Evolutionary conservation across 92 coral and sea anemone genomes (phyloP).

Genomic region (Epizoanthus illoricatus): DNA sequence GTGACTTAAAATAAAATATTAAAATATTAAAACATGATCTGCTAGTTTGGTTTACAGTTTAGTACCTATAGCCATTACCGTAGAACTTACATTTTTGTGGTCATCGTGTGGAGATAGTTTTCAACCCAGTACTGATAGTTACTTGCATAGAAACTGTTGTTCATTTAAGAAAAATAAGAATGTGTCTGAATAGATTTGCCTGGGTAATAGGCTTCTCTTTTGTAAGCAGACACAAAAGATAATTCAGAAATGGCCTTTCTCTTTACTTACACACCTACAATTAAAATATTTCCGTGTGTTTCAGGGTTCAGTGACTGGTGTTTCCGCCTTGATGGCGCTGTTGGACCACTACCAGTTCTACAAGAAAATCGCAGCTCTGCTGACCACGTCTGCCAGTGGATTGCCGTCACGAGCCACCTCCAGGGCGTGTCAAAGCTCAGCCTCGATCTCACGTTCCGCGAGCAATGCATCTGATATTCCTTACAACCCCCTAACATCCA

Average conservation of each 20-base stretch:
- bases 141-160: too few species aligned
- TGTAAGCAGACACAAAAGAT: neutral
- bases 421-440: constrained; percentile 88
- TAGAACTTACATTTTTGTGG: too few species aligned
- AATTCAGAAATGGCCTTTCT: neutral
- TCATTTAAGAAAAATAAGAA: too few species aligned
- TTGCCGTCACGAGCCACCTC: constrained; percentile 65
- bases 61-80: too few species aligned
- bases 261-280: neutral
- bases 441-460: constrained; percentile 68
- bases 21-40: too few species aligned
- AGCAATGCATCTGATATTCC: constrained; percentile 80
- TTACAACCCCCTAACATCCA: constrained; percentile 75
- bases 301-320: constrained; percentile 59
- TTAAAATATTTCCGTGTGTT: neutral
- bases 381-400: constrained; percentile 52
- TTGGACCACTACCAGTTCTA: constrained; percentile 86
- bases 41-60: too few species aligned
- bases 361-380: constrained; percentile 60
- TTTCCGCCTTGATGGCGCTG: constrained; percentile 61
- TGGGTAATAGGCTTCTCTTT: too few species aligned
- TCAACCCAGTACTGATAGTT: too few species aligned
- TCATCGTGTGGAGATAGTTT: too few species aligned
- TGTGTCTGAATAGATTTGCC: too few species aligned
- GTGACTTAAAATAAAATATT: too few species aligned